phyloP scores from a whole-genome alignment of 2,113 vertebrate genomes.

The Stigmatopora argus region DNA sequence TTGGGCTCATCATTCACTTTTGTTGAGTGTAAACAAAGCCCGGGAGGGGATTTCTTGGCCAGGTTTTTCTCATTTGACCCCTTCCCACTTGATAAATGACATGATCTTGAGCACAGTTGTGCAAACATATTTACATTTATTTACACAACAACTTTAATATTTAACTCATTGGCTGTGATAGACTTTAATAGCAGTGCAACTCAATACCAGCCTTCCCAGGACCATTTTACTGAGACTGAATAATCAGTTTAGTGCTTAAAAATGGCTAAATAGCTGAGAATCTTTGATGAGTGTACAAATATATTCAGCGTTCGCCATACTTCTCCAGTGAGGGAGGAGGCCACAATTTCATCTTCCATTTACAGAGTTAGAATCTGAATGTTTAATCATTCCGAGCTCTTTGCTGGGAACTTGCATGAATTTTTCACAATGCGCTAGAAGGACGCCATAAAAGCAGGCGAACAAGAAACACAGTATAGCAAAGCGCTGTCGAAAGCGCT shows the following conservation, averaged over 20 bases:
- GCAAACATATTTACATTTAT: too few relatives aligned
- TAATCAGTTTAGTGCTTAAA: not conserved
- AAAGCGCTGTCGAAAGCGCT: not conserved
- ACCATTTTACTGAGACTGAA: too few relatives aligned
- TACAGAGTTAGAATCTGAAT: slow-evolving; percentile 61
- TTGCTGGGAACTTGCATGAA: slow-evolving; percentile 57
- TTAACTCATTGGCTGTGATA: too few relatives aligned
- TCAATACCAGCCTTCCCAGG: too few relatives aligned
- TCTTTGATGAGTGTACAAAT: slow-evolving; percentile 4
- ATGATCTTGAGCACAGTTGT: not conserved
- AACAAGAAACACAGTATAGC: not conserved
- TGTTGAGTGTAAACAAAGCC: not conserved
- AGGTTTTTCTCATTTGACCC: not conserved
- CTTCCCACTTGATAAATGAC: not conserved
- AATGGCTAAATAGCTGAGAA: not conserved
- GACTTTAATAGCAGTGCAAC: too few relatives aligned
- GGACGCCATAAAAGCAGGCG: slow-evolving; percentile 9
- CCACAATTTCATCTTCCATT: slow-evolving; percentile 51
- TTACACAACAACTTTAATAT: too few relatives aligned
- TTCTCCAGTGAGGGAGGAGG: not conserved
- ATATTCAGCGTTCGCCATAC: not conserved
- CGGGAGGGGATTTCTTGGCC: not conserved
- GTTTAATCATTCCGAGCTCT: slow-evolving; percentile 62
- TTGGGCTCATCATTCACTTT: not conserved
- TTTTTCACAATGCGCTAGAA: slow-evolving; percentile 50